Evolutionary conservation across 2,888 invertebrate genomes (phyloP), one percentile per base, ranked within the genome.

Genomic region (Cephus pulcher): DNA sequence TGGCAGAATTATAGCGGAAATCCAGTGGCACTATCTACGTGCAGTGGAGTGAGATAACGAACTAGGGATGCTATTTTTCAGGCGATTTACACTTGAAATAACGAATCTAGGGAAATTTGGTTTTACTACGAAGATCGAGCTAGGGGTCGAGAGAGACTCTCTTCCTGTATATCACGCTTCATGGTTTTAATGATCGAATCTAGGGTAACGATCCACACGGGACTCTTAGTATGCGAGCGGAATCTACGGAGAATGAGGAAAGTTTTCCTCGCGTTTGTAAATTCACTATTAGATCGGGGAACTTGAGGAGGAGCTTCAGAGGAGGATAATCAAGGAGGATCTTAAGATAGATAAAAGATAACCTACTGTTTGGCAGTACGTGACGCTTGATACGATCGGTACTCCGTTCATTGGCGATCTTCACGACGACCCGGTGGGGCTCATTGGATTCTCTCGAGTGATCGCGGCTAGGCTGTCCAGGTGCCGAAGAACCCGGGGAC

Each of bases 381-480:
- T 88, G 89, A 23, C 90, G 87, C 76, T 89, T 90, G 37, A 84
- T 85, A 77, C 86, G 87, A 78, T 88, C 90, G 82, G 75, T 82
- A 23, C 80, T 87, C 77, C 82, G 89, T 80, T 89, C 87, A 79
- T 85, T 89, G 68, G 88, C 88, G 23, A 92, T 89, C 84, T 93
- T 93, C 23, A 91, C 87, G 75, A 91, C 87, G 11, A 92, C 88
- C 32, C 92, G 88, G 81, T 92, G 92, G 6, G 88, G 84, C 74
- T 91, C 90, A 69, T 90, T 89, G 0, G 90, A 85, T 80, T 92
- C 91, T 73, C 90, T 90, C 79, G 92, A 91, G 75, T 91, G 92
- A 73, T 92, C 90, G 86, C 91, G 87, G 74, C 85, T 83, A 79
- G 83, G 86, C 76, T 92, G 92, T 34, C 33, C 71, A 3, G 88